phyloP scores from a whole-genome alignment of 2,888 invertebrate species.

The Clusia tigrina region DNA sequence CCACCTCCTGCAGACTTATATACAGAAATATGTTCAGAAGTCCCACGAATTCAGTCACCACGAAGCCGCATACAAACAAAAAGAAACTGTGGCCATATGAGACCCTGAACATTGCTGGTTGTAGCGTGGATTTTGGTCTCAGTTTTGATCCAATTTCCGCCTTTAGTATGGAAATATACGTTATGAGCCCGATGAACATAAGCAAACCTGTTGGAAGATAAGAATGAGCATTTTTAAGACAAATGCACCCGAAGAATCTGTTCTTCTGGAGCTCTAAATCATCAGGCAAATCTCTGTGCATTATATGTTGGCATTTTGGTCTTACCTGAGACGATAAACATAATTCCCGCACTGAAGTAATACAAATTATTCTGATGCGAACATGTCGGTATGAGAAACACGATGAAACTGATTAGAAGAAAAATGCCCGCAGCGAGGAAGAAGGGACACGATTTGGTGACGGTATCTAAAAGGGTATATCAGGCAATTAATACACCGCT shows the following conservation, averaged over 20 bases:
- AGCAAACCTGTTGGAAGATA: constrained; percentile 75
- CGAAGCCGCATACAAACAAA: constrained; percentile 83
- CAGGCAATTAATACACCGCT: too few relatives aligned
- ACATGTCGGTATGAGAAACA: constrained; percentile 80
- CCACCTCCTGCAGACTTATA: constrained; percentile 67
- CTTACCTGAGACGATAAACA: constrained; percentile 89
- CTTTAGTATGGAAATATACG: constrained; percentile 92
- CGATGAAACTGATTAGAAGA: constrained; percentile 79
- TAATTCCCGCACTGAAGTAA: constrained; percentile 85
- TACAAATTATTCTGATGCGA: constrained; percentile 77
- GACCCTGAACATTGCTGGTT: constrained; percentile 83
- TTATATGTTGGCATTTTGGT: constrained; percentile 11
- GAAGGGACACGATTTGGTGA: constrained; percentile 84
- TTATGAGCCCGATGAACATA: constrained; percentile 89
- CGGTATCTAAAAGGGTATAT: constrained; percentile 77
- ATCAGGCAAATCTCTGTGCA: too few relatives aligned
- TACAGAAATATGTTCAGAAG: constrained; percentile 87
- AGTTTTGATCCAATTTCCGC: constrained; percentile 89
- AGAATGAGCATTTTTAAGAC: too few relatives aligned
- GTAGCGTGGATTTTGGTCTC: constrained; percentile 78
- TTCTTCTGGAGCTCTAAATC: too few relatives aligned
- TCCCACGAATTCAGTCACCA: constrained; percentile 85
- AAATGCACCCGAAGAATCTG: too few relatives aligned
- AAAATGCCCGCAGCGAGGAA: constrained; percentile 80
- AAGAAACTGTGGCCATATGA: constrained; percentile 89